Evolutionary conservation across 35 echinoderm and acorn worm species (phyloP), one percentile per base, ranked within the genome.

Genomic region (Ophioderma brevispina): DNA sequence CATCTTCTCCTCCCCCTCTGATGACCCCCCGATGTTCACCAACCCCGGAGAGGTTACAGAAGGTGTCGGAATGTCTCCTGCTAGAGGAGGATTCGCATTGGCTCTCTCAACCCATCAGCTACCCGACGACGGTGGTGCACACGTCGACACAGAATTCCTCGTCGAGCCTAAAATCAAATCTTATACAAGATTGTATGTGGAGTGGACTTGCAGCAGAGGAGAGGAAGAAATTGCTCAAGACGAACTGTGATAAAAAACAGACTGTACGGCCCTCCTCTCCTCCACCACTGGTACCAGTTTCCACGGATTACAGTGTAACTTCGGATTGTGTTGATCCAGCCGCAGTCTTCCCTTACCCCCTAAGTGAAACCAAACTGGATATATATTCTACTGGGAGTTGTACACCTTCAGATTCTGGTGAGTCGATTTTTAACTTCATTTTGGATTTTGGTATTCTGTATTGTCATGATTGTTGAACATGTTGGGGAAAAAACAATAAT

Each of bases 121-220:
- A 59, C 0, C 88, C 88, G 0, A 10, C 55, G 78, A 11, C 41
- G 0, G 42, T 23, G 0, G 49, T 37, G 28, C 70, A 43, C 55
- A 80, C 76, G 31, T 23, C 43, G 30, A 28, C 32, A 15, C 76
- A 84, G 8, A 76, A 30, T 79, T 79, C 37, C 14, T 55, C 79
- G 32, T 25, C 17, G 15, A 25, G 17, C n/a, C 28, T 70, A 1
- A 92, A 86, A 37, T 92, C 90, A 1, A 92, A 81, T 32, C 80
- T 99, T 13, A 99, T 95, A 55, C 97, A 99, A 78, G 97, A 99
- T 76, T 99, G 97, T 86, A 99, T 99, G 97, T 99, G 97, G 97
- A 99, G 97, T 88, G 91, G 86, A 30, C 75, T 86, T 31, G 75
- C 86, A 19, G 88, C 81, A 31, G 88, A 87, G 36, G 85, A 92